These are phyloP conservation scores for Heliconius sara DNA, from an alignment of 2,888 invertebrate species.

Conservation along the genomic window DNA sequence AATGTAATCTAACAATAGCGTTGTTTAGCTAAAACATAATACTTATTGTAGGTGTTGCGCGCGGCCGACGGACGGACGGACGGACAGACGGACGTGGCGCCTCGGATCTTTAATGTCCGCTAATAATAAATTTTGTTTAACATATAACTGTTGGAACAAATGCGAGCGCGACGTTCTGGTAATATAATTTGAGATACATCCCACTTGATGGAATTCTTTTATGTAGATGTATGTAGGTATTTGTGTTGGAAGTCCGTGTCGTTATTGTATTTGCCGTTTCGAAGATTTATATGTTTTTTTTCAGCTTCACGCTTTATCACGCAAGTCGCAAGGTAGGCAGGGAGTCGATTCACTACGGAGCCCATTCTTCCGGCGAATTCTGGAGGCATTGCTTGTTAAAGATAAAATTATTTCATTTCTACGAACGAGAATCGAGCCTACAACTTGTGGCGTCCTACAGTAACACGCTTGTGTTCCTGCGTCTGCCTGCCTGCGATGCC, in stretches of 20 bases:
- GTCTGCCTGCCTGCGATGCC: too few relatives aligned
- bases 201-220: slow-evolving; percentile 49
- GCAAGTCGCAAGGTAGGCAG: too few relatives aligned
- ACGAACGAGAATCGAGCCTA: too few relatives aligned
- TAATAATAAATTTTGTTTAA: slow-evolving; percentile 60
- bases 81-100: slow-evolving; percentile 54
- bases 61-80: slow-evolving; percentile 49
- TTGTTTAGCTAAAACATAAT: slow-evolving; percentile 47
- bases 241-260: slow-evolving; percentile 4
- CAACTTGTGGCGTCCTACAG: too few relatives aligned
- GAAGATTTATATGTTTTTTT: background rate
- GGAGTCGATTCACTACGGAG: too few relatives aligned
- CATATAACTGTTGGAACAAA: slow-evolving; percentile 57
- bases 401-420: too few relatives aligned
- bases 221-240: slow-evolving; percentile 12
- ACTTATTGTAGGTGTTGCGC: slow-evolving; percentile 44
- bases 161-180: slow-evolving; percentile 52
- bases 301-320: too few relatives aligned
- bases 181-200: slow-evolving; percentile 48
- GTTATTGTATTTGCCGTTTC: slow-evolving; percentile 10
- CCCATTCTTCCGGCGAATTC: too few relatives aligned
- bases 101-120: slow-evolving; percentile 58
- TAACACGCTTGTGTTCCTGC: too few relatives aligned
- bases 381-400: too few relatives aligned
- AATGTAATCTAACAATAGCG: slow-evolving; percentile 43